Evolutionary conservation across 2,797 vertebrate genomes (phyloP).

Genomic region (Enteromius mattozi): DNA sequence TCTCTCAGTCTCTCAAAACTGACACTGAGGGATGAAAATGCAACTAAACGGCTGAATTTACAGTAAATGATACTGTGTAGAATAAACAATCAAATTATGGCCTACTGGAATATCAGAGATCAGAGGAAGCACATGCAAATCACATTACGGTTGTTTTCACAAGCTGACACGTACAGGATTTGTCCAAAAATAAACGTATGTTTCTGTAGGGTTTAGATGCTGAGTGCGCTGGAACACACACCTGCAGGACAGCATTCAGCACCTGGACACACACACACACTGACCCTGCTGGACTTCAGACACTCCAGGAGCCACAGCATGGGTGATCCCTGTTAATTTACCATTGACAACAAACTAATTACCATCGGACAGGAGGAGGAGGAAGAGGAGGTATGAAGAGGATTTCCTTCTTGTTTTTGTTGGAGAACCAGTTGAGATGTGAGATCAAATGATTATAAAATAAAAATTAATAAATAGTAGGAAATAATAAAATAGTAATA

Average conservation of each 20-base stretch:
- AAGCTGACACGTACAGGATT: slow-evolving; percentile 17
- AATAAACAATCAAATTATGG: not conserved
- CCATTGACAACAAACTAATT: slow-evolving; percentile 81
- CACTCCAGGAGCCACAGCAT: slow-evolving; percentile 69
- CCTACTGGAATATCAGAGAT: not conserved
- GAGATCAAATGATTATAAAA: not conserved
- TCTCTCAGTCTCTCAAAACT: slow-evolving; percentile 14
- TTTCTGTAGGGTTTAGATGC: slow-evolving; percentile 26
- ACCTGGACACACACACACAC: slow-evolving; percentile 40
- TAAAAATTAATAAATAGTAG: no score
- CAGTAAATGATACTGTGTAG: slow-evolving; percentile 1
- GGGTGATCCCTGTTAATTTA: slow-evolving; percentile 79
- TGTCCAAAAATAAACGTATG: slow-evolving; percentile 29
- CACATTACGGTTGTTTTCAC: not conserved
- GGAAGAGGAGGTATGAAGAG: not conserved
- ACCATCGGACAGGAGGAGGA: slow-evolving; percentile 69
- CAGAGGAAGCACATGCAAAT: slow-evolving; percentile 3
- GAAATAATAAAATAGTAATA: no score
- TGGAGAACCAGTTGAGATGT: not conserved
- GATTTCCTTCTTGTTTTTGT: not conserved
- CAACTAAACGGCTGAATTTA: slow-evolving; percentile 5
- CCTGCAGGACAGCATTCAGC: slow-evolving; percentile 47
- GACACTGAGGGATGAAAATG: not conserved
- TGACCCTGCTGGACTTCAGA: slow-evolving; percentile 54
- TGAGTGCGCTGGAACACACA: slow-evolving; percentile 43